Percentiles rank a stretch among this genome's conserved stretches.
phyloP scores from a whole-genome alignment of 2,888 invertebrate genomes.

The Eupithecia inturbata region DNA sequence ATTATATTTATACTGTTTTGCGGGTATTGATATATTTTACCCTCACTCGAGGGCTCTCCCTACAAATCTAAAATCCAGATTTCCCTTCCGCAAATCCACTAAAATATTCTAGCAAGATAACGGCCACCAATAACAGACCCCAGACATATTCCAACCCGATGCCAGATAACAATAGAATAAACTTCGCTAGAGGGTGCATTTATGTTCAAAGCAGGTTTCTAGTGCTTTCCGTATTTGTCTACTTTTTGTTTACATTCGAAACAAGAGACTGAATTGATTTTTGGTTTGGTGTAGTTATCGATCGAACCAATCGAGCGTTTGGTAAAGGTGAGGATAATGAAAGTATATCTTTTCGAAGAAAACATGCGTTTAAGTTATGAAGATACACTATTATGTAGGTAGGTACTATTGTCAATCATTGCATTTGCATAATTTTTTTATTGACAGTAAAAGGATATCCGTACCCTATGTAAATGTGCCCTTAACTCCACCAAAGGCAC shows the following conservation, averaged over 20 bases:
- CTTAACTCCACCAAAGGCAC: slow-evolving; percentile 48
- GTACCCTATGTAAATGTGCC: slow-evolving; percentile 26
- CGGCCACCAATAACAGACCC: slow-evolving; percentile 57
- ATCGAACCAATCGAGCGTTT: not conserved
- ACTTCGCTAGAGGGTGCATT: slow-evolving; percentile 50
- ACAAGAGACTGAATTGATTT: slow-evolving; percentile 4
- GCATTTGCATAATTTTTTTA: not conserved
- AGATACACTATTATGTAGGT: not conserved
- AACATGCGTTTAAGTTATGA: not conserved
- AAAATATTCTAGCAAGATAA: slow-evolving; percentile 56
- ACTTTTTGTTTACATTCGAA: slow-evolving; percentile 3
- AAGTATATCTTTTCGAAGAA: not conserved
- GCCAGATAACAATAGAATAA: slow-evolving; percentile 67
- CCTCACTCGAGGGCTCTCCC: not conserved
- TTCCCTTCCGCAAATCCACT: slow-evolving; percentile 47
- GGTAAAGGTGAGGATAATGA: not conserved
- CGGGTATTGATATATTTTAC: not conserved
- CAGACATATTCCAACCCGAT: slow-evolving; percentile 66
- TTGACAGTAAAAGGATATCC: not conserved
- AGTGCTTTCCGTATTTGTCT: slow-evolving; percentile 4
- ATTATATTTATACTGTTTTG: not conserved
- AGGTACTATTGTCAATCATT: not conserved
- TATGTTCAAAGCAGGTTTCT: slow-evolving; percentile 20
- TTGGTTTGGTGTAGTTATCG: not conserved
- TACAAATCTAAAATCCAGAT: slow-evolving; percentile 12